Conservation (phyloP, 2,113 vertebrate genomes). For the Sphyrna mokarran region DNA sequence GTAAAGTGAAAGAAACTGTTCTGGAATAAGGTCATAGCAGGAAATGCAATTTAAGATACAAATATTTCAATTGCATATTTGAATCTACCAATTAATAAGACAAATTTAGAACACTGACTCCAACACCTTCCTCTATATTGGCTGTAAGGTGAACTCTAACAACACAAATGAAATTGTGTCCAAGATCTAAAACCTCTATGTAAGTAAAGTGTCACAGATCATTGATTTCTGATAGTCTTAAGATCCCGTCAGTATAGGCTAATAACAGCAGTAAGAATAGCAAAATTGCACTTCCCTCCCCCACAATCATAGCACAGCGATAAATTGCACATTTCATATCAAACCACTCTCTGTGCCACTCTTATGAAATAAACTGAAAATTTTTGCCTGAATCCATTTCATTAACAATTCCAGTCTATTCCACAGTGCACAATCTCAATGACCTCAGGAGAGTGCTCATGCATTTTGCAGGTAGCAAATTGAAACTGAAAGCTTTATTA, state of each 20-base stretch:
- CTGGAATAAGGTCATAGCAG: not conserved
- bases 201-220: not conserved
- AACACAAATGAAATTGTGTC: not conserved
- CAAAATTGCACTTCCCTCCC: not conserved
- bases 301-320: not conserved
- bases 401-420: constrained; percentile 65
- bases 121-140: not conserved
- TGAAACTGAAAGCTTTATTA: constrained; percentile 73
- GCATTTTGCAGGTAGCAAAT: constrained; percentile 61
- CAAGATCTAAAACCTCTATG: not conserved
- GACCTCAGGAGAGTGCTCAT: constrained; percentile 64
- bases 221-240: not conserved
- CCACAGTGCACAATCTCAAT: constrained; percentile 58
- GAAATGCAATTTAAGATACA: not conserved
- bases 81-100: not conserved
- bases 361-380: constrained; percentile 52
- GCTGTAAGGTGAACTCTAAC: not conserved
- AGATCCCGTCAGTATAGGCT: not conserved
- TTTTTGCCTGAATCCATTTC: constrained; percentile 63
- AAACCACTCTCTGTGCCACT: not conserved
- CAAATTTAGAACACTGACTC: not conserved
- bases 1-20: not conserved
- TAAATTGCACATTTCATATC: not conserved
- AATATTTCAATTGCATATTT: not conserved
- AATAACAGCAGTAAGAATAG: not conserved